Percentiles rank a stretch among this genome's conserved stretches.
These are phyloP conservation scores for Chaetophractus vellerosus DNA, from an alignment of 2,797 vertebrate species.

Conservation along the genomic window DNA sequence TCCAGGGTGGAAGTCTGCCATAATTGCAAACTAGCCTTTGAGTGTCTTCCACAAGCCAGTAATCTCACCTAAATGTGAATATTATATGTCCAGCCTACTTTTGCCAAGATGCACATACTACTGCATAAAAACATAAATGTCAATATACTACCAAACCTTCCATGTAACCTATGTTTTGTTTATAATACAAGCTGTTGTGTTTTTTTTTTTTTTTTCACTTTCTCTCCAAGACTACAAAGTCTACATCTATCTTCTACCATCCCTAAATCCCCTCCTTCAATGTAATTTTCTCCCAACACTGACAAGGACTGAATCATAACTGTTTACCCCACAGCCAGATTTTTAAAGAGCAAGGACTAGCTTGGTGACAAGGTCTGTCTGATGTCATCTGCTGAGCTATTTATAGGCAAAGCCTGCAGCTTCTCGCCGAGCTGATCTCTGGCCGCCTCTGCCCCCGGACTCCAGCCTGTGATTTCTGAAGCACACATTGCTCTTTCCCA, in stretches of 20 bases:
- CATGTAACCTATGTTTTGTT: not conserved
- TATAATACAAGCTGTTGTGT: not conserved
- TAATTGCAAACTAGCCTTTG: slow-evolving; percentile 11
- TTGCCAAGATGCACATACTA: not conserved
- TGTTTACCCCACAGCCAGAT: slow-evolving; percentile 24
- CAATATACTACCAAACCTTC: not conserved
- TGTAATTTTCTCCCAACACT: slow-evolving; percentile 14
- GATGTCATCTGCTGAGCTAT: slow-evolving; percentile 68
- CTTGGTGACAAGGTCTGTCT: slow-evolving; percentile 50
- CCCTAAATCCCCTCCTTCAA: not conserved
- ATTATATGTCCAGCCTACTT: slow-evolving; percentile 2
- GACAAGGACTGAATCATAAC: slow-evolving; percentile 31
- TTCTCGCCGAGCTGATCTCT: not conserved
- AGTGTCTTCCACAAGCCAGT: not conserved
- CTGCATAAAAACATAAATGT: not conserved
- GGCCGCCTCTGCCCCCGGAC: slow-evolving; percentile 56
- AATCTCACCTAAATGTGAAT: slow-evolving; percentile 33
- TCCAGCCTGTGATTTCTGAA: slow-evolving; percentile 59
- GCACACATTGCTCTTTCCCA: slow-evolving; percentile 66
- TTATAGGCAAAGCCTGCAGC: slow-evolving; percentile 45
- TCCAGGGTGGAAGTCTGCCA: not conserved
- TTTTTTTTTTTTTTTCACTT: not conserved
- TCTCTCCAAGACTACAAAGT: slow-evolving; percentile 52
- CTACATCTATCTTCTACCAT: slow-evolving; percentile 13
- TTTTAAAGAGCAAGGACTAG: slow-evolving; percentile 60